phyloP scores from a whole-genome alignment of 2,113 vertebrate species.

The Scatophagus argus region DNA sequence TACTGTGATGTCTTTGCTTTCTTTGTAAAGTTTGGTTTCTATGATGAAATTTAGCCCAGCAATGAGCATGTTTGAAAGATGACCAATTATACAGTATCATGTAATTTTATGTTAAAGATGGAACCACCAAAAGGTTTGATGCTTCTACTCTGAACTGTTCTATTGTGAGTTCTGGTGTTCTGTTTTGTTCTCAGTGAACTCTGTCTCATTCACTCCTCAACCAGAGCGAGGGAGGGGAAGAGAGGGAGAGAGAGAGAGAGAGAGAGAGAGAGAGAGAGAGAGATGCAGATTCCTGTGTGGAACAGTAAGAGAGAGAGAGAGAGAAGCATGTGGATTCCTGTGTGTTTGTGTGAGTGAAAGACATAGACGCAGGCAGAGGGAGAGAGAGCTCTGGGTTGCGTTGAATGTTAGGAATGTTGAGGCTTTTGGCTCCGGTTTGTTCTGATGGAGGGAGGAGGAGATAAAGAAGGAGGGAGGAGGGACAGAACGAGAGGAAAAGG shows the following conservation, averaged over 20 bases:
- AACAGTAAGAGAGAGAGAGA: constrained; percentile 35
- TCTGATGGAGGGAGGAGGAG: constrained; percentile 60
- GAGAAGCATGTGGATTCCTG: constrained; percentile 63
- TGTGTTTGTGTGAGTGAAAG: constrained; percentile 52
- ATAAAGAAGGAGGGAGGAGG: background rate
- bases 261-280: constrained; percentile 21
- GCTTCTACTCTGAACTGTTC: background rate
- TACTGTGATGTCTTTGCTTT: background rate
- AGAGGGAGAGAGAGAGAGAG: constrained; percentile 13
- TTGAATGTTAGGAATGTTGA: constrained; percentile 81
- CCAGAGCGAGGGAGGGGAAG: constrained; percentile 8
- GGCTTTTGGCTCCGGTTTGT: constrained; percentile 66
- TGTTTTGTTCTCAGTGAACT: constrained; percentile 66
- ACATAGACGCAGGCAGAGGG: constrained; percentile 8
- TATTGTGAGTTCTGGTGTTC: background rate
- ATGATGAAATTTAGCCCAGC: background rate
- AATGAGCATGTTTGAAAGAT: background rate
- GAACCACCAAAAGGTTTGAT: background rate
- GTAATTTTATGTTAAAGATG: background rate
- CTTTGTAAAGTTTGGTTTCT: background rate
- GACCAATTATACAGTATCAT: rapidly evolving
- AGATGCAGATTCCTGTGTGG: constrained; percentile 56
- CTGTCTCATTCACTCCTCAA: constrained; percentile 54
- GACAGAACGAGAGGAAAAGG: too few relatives aligned
- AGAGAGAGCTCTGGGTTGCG: constrained; percentile 62